Conservation (phyloP, 2,113 vertebrate genomes). For the Caranx melampygus region DNA sequence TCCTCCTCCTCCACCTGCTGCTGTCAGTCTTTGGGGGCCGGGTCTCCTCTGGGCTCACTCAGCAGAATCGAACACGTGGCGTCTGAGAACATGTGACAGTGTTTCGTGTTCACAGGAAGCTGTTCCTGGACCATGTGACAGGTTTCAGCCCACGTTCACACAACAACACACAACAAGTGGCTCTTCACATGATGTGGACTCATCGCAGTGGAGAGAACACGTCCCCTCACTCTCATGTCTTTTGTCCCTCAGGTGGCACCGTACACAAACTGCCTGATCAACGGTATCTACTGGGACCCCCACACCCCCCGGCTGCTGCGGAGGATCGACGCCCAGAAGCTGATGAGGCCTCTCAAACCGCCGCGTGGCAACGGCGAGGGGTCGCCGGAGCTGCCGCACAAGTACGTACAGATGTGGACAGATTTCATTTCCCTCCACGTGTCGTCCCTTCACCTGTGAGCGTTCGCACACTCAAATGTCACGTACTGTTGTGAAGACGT, state of each 20-base stretch:
- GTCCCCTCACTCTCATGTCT: not conserved
- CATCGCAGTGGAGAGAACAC: no score
- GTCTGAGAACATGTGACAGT: no score
- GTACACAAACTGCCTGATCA: conserved; percentile 95
- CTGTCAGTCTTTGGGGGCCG: conserved; percentile 5
- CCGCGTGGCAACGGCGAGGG: conserved; percentile 75
- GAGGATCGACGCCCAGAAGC: conserved; percentile 88
- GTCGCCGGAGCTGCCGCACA: conserved; percentile 91
- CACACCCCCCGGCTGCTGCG: conserved; percentile 91
- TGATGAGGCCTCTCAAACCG: conserved; percentile 84
- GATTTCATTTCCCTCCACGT: no score
- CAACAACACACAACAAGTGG: no score
- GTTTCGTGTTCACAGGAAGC: no score
- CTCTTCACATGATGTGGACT: no score
- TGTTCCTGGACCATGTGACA: no score
- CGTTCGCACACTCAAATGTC: no score
- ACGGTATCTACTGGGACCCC: conserved; percentile 98
- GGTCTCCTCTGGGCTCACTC: conserved; percentile 18
- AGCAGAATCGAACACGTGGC: not conserved
- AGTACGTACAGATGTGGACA: conserved; percentile 78
- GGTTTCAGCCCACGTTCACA: no score
- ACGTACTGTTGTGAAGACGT: no score
- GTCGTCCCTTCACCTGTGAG: no score
- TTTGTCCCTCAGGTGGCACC: conserved; percentile 89
- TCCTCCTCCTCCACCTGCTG: conserved; percentile 11